Evolutionary conservation across 2,888 invertebrate species (phyloP).

Genomic region (Drepana falcataria): DNA sequence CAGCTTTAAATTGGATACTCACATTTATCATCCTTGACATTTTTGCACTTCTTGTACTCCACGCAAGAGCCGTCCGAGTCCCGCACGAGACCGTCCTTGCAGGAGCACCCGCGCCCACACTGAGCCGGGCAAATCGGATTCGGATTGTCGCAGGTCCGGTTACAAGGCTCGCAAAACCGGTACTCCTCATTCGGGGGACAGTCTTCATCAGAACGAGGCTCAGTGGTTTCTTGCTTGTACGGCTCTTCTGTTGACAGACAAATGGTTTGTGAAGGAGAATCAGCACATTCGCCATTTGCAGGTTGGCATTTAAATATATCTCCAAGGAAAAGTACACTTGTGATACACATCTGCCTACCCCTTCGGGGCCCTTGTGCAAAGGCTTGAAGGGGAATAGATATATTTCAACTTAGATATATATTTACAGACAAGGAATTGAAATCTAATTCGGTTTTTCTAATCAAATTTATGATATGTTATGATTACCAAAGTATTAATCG

Average conservation of each 20-base stretch:
- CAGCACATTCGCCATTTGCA: too few species aligned
- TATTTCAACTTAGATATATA: too few species aligned
- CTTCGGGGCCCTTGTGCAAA: too few species aligned
- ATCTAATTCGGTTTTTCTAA: too few species aligned
- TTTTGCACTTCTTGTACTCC: conserved; percentile 32
- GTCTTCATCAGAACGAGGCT: conserved; percentile 34
- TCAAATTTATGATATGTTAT: too few species aligned
- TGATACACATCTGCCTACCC: too few species aligned
- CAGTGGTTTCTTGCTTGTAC: conserved; percentile 37
- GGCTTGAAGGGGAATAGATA: too few species aligned
- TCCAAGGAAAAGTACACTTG: too few species aligned
- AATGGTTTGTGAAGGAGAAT: background rate
- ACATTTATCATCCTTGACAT: conserved; percentile 16
- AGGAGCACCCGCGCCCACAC: conserved; percentile 56
- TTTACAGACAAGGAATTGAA: too few species aligned
- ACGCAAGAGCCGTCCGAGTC: conserved; percentile 45
- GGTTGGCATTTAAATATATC: too few species aligned
- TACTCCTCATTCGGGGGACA: conserved; percentile 53
- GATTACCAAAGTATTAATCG: too few species aligned
- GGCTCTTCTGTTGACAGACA: conserved; percentile 17
- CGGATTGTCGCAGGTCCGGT: conserved; percentile 46
- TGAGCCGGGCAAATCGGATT: conserved; percentile 57
- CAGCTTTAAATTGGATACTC: conserved; percentile 3
- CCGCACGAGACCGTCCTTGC: conserved; percentile 38
- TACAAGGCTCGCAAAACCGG: conserved; percentile 51